A percentile compares a stretch with the other conserved stretches of the same genome.
phyloP scores from a whole-genome alignment of 2,888 invertebrate genomes.

The Carcina quercana region DNA sequence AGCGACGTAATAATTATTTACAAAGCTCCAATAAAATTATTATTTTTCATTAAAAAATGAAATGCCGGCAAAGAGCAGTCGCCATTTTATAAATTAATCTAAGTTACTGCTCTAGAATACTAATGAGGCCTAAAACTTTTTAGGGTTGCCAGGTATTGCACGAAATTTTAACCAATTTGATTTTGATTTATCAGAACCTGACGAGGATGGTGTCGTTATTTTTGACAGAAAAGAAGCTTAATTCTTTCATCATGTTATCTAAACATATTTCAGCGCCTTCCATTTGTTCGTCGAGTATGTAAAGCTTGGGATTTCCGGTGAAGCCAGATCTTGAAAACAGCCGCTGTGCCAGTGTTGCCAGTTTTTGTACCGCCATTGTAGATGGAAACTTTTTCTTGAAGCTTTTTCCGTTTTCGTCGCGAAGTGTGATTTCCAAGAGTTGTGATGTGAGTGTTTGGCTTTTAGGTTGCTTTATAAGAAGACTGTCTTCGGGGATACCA shows the following conservation, averaged over 20 bases:
- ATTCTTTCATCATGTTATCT: conserved; percentile 87
- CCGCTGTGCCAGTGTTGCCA: conserved; percentile 86
- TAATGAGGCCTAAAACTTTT: not conserved
- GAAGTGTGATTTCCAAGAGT: conserved; percentile 73
- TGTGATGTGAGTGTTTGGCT: conserved; percentile 79
- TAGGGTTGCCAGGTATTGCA: conserved; percentile 8
- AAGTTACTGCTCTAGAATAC: conserved; percentile 7
- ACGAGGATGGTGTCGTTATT: conserved; percentile 87
- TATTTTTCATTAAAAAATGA: conserved; percentile 20
- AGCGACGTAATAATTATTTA: conserved; percentile 47
- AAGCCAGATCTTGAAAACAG: conserved; percentile 73
- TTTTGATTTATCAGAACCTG: conserved; percentile 66
- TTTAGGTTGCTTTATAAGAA: conserved; percentile 69
- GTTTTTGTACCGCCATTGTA: conserved; percentile 87
- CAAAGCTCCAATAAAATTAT: conserved; percentile 39
- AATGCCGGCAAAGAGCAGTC: conserved; percentile 27
- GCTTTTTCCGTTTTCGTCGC: conserved; percentile 71
- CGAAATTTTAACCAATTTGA: too few species aligned
- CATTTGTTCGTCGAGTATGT: conserved; percentile 72
- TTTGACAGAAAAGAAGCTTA: conserved; percentile 89
- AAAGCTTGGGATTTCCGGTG: conserved; percentile 51
- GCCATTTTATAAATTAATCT: conserved; percentile 23
- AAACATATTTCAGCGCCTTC: conserved; percentile 81
- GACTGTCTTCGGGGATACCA: conserved; percentile 87
- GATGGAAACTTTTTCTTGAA: conserved; percentile 83